A percentile compares a stretch with the other conserved stretches of the same genome.
These are phyloP conservation scores for Melanaphis sacchari DNA, from an alignment of 1,140 invertebrate genomes.

Conservation along the genomic window DNA sequence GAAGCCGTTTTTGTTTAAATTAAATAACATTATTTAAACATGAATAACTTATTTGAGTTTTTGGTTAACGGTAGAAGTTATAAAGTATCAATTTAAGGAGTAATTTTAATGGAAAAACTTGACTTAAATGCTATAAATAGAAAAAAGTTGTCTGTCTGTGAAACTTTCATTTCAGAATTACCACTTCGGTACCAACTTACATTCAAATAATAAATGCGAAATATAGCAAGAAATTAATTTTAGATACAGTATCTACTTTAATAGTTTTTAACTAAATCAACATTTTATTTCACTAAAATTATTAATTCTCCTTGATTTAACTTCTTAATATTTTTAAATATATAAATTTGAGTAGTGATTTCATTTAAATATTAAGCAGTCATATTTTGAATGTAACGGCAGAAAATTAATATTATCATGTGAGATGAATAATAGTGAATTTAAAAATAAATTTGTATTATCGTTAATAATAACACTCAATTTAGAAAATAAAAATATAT, in stretches of 20 bases:
- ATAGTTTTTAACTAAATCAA: background rate
- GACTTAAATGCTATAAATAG: background rate
- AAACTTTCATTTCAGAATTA: background rate
- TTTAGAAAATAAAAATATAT: too few relatives aligned
- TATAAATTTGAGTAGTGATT: background rate
- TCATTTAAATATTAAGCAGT: background rate
- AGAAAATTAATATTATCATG: background rate
- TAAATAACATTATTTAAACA: background rate
- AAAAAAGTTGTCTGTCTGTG: background rate
- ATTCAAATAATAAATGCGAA: constrained; percentile 10
- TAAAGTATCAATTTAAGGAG: background rate
- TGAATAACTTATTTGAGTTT: constrained; percentile 25
- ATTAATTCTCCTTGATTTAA: background rate
- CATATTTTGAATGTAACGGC: background rate
- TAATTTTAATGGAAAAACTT: constrained; percentile 19
- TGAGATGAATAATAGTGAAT: background rate
- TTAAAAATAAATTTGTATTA: too few relatives aligned
- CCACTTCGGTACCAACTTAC: background rate
- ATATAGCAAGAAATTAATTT: background rate
- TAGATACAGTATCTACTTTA: background rate
- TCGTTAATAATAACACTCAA: too few relatives aligned
- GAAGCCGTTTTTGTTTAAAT: background rate
- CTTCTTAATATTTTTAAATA: background rate
- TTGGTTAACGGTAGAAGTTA: background rate
- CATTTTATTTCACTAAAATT: background rate